Base-by-base conservation (phyloP, 2,888 invertebrate species). In the Tetropium fuscum region DNA sequence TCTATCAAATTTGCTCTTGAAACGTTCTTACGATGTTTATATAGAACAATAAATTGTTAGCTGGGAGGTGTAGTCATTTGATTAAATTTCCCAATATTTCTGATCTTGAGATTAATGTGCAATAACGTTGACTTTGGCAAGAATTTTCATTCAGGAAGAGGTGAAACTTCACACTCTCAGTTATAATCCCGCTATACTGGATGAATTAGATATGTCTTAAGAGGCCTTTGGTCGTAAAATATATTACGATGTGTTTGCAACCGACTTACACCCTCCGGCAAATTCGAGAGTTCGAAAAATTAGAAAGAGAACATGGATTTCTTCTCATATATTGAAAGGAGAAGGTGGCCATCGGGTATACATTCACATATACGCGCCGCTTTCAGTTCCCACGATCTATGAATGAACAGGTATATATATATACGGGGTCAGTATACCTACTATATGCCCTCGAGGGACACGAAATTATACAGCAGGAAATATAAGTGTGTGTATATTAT, bases 351-450 rank as follows among this genome's bases (percentile, higher is more conserved):
- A 15, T 30, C 27, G 49, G 51, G 48, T 25, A 15, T 53, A 60
- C 66, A 61, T 66, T 66, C 66, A 61, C 66, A 60, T 64, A 60
- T 63, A 56, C 25, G 11, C 44, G 13, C 6, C 25, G 25, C n/a
- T 63, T 64, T 64, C 63, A 67, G n/a, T 79, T 79, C 79, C 79
- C 79, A 79, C 79, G 79, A 78, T 79, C 77, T 79, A 79, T 79
- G 78, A 78, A 79, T 75, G 78, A 78, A 80, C 76, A 75, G 77
- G 76, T 76, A 76, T 74, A 71, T 67, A 69, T n/a, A n/a, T 74
- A 75, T 68, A n/a, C n/a, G 76, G 74, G 80, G 80, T 79, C 79
- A 79, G 78, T 79, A 78, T 78, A 79, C 79, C 75, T 77, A 71
- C 75, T 77, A 77, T 72, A 73, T 69, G 72, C 70, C 75, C 66